These are phyloP conservation scores for Tyrannus savana DNA, from an alignment of 2,113 vertebrate genomes.

Conservation along the genomic window DNA sequence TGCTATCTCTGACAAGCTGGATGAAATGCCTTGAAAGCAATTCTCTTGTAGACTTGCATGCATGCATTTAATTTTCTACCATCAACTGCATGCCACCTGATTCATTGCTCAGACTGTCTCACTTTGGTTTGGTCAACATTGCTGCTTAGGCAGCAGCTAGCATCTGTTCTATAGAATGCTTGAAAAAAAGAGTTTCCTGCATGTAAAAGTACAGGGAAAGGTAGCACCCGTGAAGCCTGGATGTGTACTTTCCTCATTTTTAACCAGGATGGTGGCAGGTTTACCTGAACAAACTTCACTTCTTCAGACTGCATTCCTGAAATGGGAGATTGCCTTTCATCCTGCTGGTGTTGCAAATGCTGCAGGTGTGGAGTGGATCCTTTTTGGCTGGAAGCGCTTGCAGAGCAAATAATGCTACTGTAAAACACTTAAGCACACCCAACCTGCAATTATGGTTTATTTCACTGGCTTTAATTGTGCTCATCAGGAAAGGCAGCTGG, in stretches of 20 bases:
- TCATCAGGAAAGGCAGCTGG: constrained; percentile 9
- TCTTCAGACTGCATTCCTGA: neutral
- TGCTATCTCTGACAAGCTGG: neutral
- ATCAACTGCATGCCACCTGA: neutral
- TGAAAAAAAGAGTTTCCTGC: neutral
- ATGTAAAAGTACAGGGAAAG: neutral
- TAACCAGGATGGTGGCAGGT: neutral
- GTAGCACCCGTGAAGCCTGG: neutral
- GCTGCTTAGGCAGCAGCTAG: neutral
- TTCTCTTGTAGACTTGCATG: neutral
- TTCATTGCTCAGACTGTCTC: neutral
- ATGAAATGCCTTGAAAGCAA: neutral
- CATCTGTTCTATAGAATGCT: accelerated
- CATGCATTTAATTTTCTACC: neutral
- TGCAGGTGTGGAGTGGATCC: neutral
- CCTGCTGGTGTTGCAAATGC: neutral
- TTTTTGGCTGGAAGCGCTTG: neutral
- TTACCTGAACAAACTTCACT: neutral
- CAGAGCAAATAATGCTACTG: neutral
- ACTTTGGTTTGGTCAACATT: neutral
- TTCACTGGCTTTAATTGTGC: neutral
- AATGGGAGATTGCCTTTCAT: neutral
- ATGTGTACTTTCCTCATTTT: neutral
- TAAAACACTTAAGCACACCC: neutral
- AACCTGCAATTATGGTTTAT: constrained; percentile 31